Evolutionary conservation across 2,797 vertebrate species (phyloP), one percentile per base, ranked within the genome.

Genomic region (Rhinichthys osculus): DNA sequence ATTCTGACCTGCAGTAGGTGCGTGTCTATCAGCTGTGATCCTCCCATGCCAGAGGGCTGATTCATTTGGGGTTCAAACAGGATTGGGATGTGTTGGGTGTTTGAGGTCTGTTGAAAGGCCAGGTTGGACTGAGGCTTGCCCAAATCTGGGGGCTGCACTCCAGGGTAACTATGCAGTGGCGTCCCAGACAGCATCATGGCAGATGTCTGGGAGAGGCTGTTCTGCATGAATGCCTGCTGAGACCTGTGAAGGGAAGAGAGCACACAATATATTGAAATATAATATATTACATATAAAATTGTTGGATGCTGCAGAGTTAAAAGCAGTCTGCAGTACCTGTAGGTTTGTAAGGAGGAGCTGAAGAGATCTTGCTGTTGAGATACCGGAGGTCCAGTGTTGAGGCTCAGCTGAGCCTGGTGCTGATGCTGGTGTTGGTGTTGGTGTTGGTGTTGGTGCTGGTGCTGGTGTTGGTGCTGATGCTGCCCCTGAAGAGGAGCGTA

Each of bases 151-250:
- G 96, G 97, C 64, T 99, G 98, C 21, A 99, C 97, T 2, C 97
- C 95, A 4, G 98, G 93, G 78, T 98, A 99, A 91, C 97, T 99
- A 93, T 99, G 98, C 82, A 99, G 94, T 17, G 98, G 95, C 0
- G 98, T 97, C 57, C 98, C 97, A 64, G 98, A 99, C 83, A 99
- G 95, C 92, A 99, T 97, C 92, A 99, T 96, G 57, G 96, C 94
- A 1, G 96, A 99, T 2, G 97, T 96, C 92, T 99, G 98, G 27
- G 98, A 99, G 50, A 99, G 93, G 89, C 93, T 97, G 94, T 96
- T 98, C 83, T 99, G 98, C 96, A 99, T 98, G 92, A 99, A 99
- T 0, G 98, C 97, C 92, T 99, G 98, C 92, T 99, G 98, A 16
- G 98, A 99, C 93, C 98, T 99, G 92, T 19, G 81, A 50, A 70